Conservation (phyloP, 2,888 invertebrate species). For the Temnothorax unifasciatus region DNA sequence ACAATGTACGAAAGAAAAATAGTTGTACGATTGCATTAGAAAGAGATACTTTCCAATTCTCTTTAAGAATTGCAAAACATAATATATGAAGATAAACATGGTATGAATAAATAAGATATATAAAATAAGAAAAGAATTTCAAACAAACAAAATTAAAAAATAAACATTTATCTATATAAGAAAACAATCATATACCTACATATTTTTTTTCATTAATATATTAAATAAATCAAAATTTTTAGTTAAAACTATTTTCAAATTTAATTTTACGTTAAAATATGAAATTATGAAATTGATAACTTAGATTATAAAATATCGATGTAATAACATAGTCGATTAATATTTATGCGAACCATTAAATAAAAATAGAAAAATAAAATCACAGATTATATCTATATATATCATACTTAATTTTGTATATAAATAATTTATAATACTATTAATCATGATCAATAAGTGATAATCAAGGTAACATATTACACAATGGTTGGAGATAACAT, state of each 20-base stretch:
- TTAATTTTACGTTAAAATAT: conserved; percentile 51
- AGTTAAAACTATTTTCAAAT: conserved; percentile 59
- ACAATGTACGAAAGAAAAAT: conserved; percentile 49
- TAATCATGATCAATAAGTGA: conserved; percentile 1
- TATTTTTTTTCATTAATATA: conserved; percentile 40
- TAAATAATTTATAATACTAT: conserved; percentile 40
- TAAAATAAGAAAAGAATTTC: conserved; percentile 29
- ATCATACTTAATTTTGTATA: conserved; percentile 49
- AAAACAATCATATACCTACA: conserved; percentile 38
- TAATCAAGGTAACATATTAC: conserved; percentile 2
- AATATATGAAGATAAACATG: not conserved
- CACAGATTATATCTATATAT: conserved; percentile 63
- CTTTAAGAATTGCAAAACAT: conserved; percentile 1
- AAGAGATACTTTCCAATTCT: conserved; percentile 44
- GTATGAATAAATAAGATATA: not conserved
- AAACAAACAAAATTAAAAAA: conserved; percentile 24
- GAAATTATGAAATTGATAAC: conserved; percentile 52
- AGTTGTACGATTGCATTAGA: conserved; percentile 34
- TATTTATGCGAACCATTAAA: conserved; percentile 52
- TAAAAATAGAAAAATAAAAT: conserved; percentile 67
- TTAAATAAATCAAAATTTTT: conserved; percentile 58
- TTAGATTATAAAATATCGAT: conserved; percentile 57
- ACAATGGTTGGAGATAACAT: conserved; percentile 8
- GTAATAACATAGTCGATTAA: conserved; percentile 52
- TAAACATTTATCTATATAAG: conserved; percentile 9